A percentile compares a stretch with the other conserved stretches of the same genome.
These are phyloP conservation scores for Dipodomys ordii DNA, from an alignment of 2,113 vertebrate species.

Conservation along the genomic window DNA sequence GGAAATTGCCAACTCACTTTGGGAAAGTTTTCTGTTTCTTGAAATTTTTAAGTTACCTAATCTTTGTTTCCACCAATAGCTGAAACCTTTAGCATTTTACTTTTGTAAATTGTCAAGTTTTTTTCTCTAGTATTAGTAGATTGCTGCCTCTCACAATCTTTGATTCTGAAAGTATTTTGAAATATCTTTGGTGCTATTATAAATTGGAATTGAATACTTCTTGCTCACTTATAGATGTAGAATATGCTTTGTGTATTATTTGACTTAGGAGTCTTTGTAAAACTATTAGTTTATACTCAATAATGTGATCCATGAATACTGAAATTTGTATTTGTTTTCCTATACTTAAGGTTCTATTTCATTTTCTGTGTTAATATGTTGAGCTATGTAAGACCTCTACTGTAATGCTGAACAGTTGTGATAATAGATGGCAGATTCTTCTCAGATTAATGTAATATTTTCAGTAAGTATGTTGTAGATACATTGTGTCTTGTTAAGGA, in stretches of 20 bases:
- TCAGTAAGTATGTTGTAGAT: neutral
- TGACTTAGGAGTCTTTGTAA: constrained; percentile 4
- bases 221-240: constrained; percentile 22
- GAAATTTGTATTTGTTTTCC: constrained; percentile 28
- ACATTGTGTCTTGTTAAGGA: constrained; percentile 10
- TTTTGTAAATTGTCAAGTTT: neutral
- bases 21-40: neutral
- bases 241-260: constrained; percentile 29
- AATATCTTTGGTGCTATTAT: neutral
- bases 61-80: neutral
- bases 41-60: constrained; percentile 26
- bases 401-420: neutral
- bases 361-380: neutral
- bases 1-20: constrained; percentile 21
- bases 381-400: neutral
- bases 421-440: neutral
- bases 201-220: constrained; percentile 1
- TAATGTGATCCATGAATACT: constrained; percentile 14
- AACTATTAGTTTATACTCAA: neutral
- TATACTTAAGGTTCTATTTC: neutral
- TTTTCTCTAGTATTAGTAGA: constrained; percentile 23
- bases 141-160: neutral
- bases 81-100: neutral
- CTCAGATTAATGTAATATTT: constrained; percentile 22
- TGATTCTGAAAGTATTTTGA: neutral